phyloP scores from a whole-genome alignment of 2,888 invertebrate species.

The Lysandra bellargus region DNA sequence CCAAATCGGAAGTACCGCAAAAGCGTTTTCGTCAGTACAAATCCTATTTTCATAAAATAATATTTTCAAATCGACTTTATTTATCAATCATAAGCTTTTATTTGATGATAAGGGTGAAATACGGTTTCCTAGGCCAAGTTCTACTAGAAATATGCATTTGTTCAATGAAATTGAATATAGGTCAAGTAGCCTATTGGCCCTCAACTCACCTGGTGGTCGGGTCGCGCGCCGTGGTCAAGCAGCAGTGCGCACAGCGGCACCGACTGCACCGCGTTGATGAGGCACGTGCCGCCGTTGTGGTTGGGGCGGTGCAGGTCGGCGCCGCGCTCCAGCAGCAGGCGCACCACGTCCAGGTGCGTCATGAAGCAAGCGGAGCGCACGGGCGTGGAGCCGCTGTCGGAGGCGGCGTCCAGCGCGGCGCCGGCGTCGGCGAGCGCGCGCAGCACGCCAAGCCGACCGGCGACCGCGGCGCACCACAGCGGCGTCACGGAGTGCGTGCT shows the following conservation, averaged over 20 bases:
- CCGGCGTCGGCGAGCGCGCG: slow-evolving; percentile 88
- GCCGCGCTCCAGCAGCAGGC: slow-evolving; percentile 87
- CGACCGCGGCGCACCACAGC: slow-evolving; percentile 95
- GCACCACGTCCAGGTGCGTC: slow-evolving; percentile 90
- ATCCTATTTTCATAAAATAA: too few relatives aligned
- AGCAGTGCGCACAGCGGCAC: slow-evolving; percentile 89
- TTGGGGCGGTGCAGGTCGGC: slow-evolving; percentile 92
- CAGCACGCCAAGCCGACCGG: slow-evolving; percentile 88
- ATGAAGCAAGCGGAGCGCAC: slow-evolving; percentile 96
- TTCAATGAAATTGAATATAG: too few relatives aligned
- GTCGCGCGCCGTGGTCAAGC: slow-evolving; percentile 88
- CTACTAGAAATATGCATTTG: too few relatives aligned
- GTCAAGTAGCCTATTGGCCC: too few relatives aligned
- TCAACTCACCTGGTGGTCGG: slow-evolving; percentile 83
- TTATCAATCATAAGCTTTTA: too few relatives aligned
- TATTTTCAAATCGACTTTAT: too few relatives aligned
- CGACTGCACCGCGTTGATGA: slow-evolving; percentile 96
- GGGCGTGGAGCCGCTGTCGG: slow-evolving; percentile 93
- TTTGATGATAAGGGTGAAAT: too few relatives aligned
- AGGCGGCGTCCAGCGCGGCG: slow-evolving; percentile 92
- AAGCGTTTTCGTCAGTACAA: too few relatives aligned
- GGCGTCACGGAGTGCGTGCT: slow-evolving; percentile 90
- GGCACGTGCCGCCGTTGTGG: slow-evolving; percentile 95
- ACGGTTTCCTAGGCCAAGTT: too few relatives aligned
- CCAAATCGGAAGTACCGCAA: too few relatives aligned